phyloP scores from a whole-genome alignment of 2,888 invertebrate species.

The Anoplius nigerrimus region DNA sequence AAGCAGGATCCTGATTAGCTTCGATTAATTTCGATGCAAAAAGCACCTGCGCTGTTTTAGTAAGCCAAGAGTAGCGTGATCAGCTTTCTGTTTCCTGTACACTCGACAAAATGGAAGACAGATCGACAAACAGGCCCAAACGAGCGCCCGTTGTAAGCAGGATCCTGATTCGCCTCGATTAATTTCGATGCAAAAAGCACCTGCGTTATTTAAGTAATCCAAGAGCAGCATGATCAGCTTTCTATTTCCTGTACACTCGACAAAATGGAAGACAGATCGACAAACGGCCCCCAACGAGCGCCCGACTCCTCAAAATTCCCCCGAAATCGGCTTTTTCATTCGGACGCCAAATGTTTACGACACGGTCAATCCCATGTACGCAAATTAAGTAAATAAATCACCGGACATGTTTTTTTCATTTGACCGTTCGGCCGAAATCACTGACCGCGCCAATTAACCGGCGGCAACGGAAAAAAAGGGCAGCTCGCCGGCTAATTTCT shows the following conservation, averaged over 20 bases:
- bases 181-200: neutral
- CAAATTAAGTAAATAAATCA: no score
- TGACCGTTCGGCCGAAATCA: no score
- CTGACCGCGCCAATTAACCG: no score
- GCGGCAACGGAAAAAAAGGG: no score
- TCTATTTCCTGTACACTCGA: neutral
- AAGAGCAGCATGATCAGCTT: neutral
- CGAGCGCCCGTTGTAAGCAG: no score
- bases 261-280: neutral
- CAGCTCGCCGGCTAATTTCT: no score
- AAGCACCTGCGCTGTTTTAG: neutral
- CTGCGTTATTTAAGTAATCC: neutral
- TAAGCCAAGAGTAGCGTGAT: neutral
- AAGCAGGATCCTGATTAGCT: conserved; percentile 12
- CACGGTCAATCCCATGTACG: no score
- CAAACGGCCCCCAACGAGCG: neutral
- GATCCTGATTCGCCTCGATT: neutral
- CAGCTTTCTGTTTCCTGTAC: neutral
- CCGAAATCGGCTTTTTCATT: no score
- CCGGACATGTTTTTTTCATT: no score
- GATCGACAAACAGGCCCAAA: neutral
- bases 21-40: conserved; percentile 11
- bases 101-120: neutral
- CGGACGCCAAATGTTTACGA: no score
- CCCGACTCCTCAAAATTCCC: no score